phyloP scores from a whole-genome alignment of 1,140 invertebrate species.

The Nebria ingens region DNA sequence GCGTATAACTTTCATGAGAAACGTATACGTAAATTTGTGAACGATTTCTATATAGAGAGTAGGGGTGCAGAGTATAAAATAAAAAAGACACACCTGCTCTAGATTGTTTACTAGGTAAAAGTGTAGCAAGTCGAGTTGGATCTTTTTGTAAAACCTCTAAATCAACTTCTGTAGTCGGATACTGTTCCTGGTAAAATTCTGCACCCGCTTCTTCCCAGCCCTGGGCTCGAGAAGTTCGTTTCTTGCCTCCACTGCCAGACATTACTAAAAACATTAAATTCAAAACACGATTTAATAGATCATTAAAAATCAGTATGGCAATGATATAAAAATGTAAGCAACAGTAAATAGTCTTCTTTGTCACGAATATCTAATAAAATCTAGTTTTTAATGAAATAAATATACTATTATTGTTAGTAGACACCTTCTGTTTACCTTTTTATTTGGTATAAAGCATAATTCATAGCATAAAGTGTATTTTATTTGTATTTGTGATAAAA shows the following conservation, averaged over 20 bases:
- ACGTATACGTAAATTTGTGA: too few species aligned
- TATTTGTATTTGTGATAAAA: background rate
- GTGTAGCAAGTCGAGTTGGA: conserved; percentile 59
- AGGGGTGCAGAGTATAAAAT: too few species aligned
- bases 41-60: too few species aligned
- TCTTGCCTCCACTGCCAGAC: conserved; percentile 49
- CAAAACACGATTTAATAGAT: too few species aligned
- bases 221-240: conserved; percentile 40
- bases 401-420: too few species aligned
- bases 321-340: too few species aligned
- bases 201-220: conserved; percentile 76
- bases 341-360: too few species aligned
- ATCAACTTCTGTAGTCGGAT: conserved; percentile 60
- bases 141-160: conserved; percentile 51
- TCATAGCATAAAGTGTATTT: background rate
- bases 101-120: conserved; percentile 66
- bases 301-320: too few species aligned
- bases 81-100: conserved; percentile 45
- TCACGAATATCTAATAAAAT: too few species aligned
- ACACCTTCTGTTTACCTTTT: conserved; percentile 8
- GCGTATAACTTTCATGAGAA: too few species aligned
- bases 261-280: conserved; percentile 29
- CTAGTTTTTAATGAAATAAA: too few species aligned
- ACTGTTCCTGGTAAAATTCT: conserved; percentile 78
- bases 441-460: background rate